Conservation (phyloP, 2,113 vertebrate species). For the Lepidothrix coronata region DNA sequence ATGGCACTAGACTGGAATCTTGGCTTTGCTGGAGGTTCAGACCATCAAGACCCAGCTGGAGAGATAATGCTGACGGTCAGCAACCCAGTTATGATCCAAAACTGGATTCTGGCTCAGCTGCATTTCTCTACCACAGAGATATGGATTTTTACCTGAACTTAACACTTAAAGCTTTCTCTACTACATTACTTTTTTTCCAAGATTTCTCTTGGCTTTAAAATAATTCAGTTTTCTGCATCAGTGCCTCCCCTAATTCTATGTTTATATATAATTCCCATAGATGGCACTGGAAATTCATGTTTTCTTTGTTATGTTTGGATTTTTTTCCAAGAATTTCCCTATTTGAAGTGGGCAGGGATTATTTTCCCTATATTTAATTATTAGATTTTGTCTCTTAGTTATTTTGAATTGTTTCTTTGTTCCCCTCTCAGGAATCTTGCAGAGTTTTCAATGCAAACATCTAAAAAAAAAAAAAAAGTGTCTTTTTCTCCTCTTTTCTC, state of each 20-base stretch:
- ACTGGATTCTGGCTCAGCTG: neutral
- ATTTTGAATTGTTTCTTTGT: neutral
- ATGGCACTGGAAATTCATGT: slow-evolving; percentile 5
- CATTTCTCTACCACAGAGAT: neutral
- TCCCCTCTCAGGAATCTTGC: neutral
- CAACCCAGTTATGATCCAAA: neutral
- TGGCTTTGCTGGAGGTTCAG: neutral
- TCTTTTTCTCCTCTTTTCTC: neutral
- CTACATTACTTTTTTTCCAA: neutral
- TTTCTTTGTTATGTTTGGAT: neutral
- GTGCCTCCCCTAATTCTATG: neutral
- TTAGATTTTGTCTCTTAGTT: neutral
- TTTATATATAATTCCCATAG: neutral
- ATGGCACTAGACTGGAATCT: neutral
- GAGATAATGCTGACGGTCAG: neutral
- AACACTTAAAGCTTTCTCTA: neutral
- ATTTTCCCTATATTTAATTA: neutral
- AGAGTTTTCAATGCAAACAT: neutral
- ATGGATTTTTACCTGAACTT: neutral
- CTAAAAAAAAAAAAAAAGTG: neutral
- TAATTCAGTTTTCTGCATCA: slow-evolving; percentile 13
- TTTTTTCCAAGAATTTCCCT: neutral
- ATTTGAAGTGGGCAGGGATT: neutral
- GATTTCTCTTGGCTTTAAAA: neutral
- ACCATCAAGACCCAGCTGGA: neutral